phyloP scores from a whole-genome alignment of 2,888 invertebrate species.

The Tuta absoluta region DNA sequence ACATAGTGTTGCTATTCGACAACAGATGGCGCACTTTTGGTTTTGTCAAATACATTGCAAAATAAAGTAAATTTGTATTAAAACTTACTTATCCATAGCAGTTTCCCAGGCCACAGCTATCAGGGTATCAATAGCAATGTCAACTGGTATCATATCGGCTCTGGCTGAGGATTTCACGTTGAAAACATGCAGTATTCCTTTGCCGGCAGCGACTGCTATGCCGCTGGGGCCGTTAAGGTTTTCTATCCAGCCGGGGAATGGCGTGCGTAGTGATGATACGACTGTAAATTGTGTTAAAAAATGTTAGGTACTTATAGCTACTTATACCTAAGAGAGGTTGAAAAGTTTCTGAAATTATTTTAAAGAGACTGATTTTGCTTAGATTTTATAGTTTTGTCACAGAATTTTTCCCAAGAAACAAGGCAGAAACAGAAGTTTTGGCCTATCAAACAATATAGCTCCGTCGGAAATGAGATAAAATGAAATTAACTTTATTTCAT shows the following conservation, averaged over 20 bases:
- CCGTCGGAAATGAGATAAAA: no score
- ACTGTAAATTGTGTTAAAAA: slow-evolving; percentile 70
- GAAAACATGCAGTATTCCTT: slow-evolving; percentile 85
- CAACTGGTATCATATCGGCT: slow-evolving; percentile 90
- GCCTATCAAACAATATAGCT: no score
- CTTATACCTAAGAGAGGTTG: no score
- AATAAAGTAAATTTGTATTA: no score
- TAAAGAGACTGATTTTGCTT: no score
- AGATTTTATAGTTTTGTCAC: no score
- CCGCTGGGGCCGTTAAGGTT: slow-evolving; percentile 93
- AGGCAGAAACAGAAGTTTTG: no score
- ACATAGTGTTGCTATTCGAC: neutral
- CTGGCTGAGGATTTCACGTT: slow-evolving; percentile 74
- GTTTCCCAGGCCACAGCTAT: slow-evolving; percentile 86
- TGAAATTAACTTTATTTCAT: no score
- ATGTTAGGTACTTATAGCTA: neutral
- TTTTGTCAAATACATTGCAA: neutral
- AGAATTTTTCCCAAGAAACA: no score
- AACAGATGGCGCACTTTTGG: neutral
- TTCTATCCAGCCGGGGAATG: slow-evolving; percentile 91
- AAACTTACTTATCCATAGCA: slow-evolving; percentile 66
- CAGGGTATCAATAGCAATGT: slow-evolving; percentile 87
- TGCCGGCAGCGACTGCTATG: slow-evolving; percentile 84
- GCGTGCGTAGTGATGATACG: slow-evolving; percentile 80
- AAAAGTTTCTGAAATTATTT: no score